Evolutionary conservation across 2,797 vertebrate genomes (phyloP).

Genomic region (Sebastes trivittatus): DNA sequence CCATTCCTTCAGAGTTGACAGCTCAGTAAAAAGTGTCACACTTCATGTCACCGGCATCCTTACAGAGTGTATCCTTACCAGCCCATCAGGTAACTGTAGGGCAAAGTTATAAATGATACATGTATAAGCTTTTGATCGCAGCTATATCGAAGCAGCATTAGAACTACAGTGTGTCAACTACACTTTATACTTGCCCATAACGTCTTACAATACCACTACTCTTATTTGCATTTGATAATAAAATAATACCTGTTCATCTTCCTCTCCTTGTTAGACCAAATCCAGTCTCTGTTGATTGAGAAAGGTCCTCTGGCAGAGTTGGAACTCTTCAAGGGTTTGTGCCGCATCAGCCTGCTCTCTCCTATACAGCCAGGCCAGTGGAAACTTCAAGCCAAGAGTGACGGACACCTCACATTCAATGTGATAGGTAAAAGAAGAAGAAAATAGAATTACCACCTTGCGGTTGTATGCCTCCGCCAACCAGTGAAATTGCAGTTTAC

Average conservation of each 20-base stretch:
- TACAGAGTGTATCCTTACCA: conserved; percentile 75
- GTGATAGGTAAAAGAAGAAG: conserved; percentile 81
- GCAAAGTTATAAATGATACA: background rate
- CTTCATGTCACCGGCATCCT: conserved; percentile 82
- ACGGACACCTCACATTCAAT: conserved; percentile 77
- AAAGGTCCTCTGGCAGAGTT: conserved; percentile 69
- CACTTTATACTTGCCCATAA: background rate
- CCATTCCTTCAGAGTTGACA: conserved; percentile 84
- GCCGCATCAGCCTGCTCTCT: conserved; percentile 77
- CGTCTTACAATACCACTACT: background rate
- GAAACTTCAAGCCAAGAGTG: conserved; percentile 75
- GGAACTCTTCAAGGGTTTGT: conserved; percentile 79
- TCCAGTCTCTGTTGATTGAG: conserved; percentile 71
- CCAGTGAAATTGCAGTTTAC: no score
- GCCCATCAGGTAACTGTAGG: conserved; percentile 77
- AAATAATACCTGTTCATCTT: background rate
- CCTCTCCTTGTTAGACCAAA: conserved; percentile 56
- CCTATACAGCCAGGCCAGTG: conserved; percentile 83
- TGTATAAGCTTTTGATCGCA: background rate
- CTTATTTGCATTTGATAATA: background rate
- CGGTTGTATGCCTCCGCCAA: no score
- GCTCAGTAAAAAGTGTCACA: conserved; percentile 77
- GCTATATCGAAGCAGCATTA: background rate
- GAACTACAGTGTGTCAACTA: background rate
- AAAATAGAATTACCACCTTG: no score